A percentile compares a stretch with the other conserved stretches of the same genome.
Evolutionary conservation across 2,888 invertebrate genomes (phyloP).

Genomic region (Orthosia incerta): DNA sequence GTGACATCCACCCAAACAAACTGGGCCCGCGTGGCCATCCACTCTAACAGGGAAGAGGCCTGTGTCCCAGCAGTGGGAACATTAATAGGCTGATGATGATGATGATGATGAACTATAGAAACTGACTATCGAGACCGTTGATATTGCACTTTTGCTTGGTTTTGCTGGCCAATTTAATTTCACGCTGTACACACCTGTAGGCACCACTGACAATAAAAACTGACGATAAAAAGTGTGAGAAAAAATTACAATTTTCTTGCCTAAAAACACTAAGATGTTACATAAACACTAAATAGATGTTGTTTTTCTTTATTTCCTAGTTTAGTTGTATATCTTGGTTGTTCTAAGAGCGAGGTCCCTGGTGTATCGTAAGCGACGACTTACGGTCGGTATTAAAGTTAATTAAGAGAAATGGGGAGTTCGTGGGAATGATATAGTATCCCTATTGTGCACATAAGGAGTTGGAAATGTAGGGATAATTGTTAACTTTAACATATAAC

Average conservation of each 20-base stretch:
- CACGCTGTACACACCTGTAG: no score
- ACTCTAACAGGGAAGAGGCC: no score
- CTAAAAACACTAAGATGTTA: not conserved
- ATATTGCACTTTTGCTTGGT: no score
- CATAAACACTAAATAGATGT: not conserved
- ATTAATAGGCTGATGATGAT: no score
- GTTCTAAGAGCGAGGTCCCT: slow-evolving; percentile 43
- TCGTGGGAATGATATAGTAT: slow-evolving; percentile 42
- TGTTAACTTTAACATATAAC: slow-evolving; percentile 4
- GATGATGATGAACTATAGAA: no score
- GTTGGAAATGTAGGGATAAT: slow-evolving; percentile 2
- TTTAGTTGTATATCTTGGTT: slow-evolving; percentile 18
- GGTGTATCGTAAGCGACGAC: slow-evolving; percentile 42
- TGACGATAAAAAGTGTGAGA: no score
- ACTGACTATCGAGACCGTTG: no score
- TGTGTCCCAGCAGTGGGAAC: no score
- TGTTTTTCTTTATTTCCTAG: slow-evolving; percentile 16
- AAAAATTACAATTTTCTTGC: not conserved
- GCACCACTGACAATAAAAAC: no score
- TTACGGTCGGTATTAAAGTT: slow-evolving; percentile 59
- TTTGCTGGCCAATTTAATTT: no score
- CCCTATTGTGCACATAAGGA: slow-evolving; percentile 32
- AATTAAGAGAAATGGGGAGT: slow-evolving; percentile 50
- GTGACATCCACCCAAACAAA: no score
- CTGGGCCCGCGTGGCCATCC: no score